Base-by-base conservation (phyloP, 1,140 invertebrate genomes). In the Episyrphus balteatus region DNA sequence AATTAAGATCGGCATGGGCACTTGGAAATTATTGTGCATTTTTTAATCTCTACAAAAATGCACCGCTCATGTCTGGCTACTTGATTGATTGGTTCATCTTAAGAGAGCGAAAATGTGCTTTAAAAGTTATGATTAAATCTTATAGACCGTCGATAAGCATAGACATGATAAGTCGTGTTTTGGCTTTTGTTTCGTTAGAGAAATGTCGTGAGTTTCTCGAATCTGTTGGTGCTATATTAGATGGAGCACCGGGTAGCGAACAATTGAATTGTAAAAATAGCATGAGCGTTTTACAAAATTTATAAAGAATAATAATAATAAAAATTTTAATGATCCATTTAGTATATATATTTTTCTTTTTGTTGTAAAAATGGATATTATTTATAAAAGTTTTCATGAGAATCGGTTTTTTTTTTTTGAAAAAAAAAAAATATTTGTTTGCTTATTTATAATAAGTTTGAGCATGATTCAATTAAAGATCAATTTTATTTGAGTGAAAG, bases 71-170 rank as follows among this genome's bases (percentile, higher is more conserved):
- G 94, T 83, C 89, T n/a, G 86, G 86, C 19, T 95, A 90, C 72
- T 77, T 99, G 42, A 89, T 98, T 71, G 92, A 98, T 71, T 96
- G 92, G 92, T 97, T 98, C 77, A 79, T 92, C 61, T 84, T 92
- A 41, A 75, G 93, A 61, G 92, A 95, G 66, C 75, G 94, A 62
- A 95, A 91, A 72, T 71, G 75, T 56, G 93, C 92, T 55, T 74
- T 98, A 55, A 94, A 90, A 73, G 64, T 67, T 42, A 88, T 98
- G 67, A 81, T 98, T 55, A 98, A 96, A 83, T 82, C 92, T 78
- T 96, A 91, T 79, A 89, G 92, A 61, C 91, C 89, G 73, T 82
- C 77, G 71, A 76, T 95, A 74, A 81, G 85, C 59, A 76, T 93
- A 73, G 80, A 83, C 68, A 90, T 84, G 79, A 76, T 95, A 70